These are phyloP conservation scores for Oscarella lobularis DNA, from an alignment of 37 sponge, comb jelly and placozoan species.

Conservation along the genomic window DNA sequence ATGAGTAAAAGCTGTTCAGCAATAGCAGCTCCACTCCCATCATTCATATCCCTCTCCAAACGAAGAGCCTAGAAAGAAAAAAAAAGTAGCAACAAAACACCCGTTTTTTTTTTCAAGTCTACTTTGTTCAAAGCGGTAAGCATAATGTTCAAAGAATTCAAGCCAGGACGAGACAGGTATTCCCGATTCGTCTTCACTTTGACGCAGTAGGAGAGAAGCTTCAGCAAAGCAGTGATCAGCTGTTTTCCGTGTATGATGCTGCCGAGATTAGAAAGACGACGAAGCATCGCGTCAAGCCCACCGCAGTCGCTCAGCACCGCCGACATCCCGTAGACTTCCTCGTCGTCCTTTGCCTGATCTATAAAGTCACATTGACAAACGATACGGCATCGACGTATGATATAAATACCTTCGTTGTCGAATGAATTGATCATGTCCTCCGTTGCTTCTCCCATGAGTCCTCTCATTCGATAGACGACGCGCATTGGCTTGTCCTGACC, in stretches of 20 bases:
- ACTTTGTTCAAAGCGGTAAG: slow-evolving; percentile 43
- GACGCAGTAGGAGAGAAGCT: slow-evolving; percentile 57
- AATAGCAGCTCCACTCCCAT: slow-evolving; percentile 56
- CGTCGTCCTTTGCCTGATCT: slow-evolving; percentile 54
- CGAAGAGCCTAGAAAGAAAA: slow-evolving; percentile 52
- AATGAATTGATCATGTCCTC: slow-evolving; percentile 83
- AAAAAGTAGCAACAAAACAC: too few relatives aligned
- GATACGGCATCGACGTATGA: too few relatives aligned
- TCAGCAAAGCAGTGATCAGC: slow-evolving; percentile 53
- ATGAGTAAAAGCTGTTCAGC: slow-evolving; percentile 62
- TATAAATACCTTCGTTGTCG: slow-evolving; percentile 27
- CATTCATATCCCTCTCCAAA: slow-evolving; percentile 46
- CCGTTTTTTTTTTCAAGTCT: too few relatives aligned
- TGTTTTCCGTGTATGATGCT: slow-evolving; percentile 50
- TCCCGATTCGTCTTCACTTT: slow-evolving; percentile 71
- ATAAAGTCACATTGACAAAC: too few relatives aligned
- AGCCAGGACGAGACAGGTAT: slow-evolving; percentile 45
- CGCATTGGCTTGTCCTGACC: slow-evolving; percentile 32
- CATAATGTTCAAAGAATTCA: slow-evolving; percentile 50
- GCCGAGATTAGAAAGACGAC: slow-evolving; percentile 36
- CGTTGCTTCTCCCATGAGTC: slow-evolving; percentile 87
- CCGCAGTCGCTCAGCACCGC: slow-evolving; percentile 54
- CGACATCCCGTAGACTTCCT: slow-evolving; percentile 74
- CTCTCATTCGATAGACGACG: slow-evolving; percentile 84
- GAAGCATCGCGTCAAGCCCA: slow-evolving; percentile 67